These are phyloP conservation scores for Crocidura indochinensis DNA, from an alignment of 2,797 vertebrate genomes.

Conservation along the genomic window DNA sequence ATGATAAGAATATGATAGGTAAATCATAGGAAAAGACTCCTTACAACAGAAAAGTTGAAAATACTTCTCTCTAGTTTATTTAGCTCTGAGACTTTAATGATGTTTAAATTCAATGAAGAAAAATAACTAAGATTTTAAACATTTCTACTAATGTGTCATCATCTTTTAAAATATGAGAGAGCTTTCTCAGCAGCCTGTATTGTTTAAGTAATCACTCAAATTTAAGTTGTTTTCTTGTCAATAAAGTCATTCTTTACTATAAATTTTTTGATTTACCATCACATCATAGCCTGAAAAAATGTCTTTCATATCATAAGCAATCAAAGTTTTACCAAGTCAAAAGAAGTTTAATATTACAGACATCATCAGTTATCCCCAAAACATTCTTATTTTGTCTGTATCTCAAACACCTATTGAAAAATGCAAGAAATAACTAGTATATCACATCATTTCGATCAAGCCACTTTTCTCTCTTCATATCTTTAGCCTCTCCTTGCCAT, in stretches of 20 bases:
- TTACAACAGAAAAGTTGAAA: constrained; percentile 36
- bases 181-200: no score
- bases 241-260: no score
- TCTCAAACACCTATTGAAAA: neutral
- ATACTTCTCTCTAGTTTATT: neutral
- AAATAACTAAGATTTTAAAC: neutral
- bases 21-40: neutral
- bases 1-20: neutral
- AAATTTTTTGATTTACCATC: no score
- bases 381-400: constrained; percentile 42
- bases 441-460: constrained; percentile 16
- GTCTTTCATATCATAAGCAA: constrained; percentile 9
- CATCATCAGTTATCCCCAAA: neutral
- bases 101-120: neutral
- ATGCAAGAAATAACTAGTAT: neutral
- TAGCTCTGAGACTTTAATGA: neutral
- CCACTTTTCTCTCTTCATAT: constrained; percentile 22
- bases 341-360: neutral
- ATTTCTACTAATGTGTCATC: neutral
- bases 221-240: no score
- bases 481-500: neutral
- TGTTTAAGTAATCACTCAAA: no score
- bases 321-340: neutral
- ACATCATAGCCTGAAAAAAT: neutral
- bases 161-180: no score